Conservation (phyloP, 2,888 invertebrate genomes). For the Colletes collaris region DNA sequence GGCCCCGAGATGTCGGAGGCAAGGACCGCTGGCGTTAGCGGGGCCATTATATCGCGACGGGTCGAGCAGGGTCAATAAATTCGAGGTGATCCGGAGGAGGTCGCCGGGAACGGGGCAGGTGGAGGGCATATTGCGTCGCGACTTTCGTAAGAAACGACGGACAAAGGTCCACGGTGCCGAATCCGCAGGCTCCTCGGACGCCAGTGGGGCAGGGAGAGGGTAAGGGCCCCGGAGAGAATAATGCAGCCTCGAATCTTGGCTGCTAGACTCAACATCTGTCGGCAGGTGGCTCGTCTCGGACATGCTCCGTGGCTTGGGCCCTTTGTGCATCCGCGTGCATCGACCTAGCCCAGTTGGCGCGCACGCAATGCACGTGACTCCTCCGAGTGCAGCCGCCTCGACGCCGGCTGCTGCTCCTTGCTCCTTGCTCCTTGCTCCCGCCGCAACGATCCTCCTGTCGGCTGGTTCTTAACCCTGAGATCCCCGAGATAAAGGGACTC, state of each 20-base stretch:
- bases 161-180: constrained; percentile 61
- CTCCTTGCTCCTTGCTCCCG: constrained; percentile 35
- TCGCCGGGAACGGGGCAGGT: constrained; percentile 55
- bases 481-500: constrained; percentile 49
- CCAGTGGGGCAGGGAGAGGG: constrained; percentile 10
- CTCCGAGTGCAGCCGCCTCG: constrained; percentile 59
- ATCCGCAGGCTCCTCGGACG: constrained; percentile 43
- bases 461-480: constrained; percentile 64
- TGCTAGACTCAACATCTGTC: constrained; percentile 79
- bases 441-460: constrained; percentile 57
- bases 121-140: constrained; percentile 59
- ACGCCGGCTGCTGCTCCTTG: constrained; percentile 42
- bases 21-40: background rate
- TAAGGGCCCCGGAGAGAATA: constrained; percentile 55
- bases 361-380: constrained; percentile 71
- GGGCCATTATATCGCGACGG: constrained; percentile 20
- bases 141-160: constrained; percentile 49
- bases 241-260: constrained; percentile 65
- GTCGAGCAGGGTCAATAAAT: constrained; percentile 45
- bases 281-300: constrained; percentile 78
- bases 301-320: constrained; percentile 67
- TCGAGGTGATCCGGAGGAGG: constrained; percentile 50
- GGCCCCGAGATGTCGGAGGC: background rate
- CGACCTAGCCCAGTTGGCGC: constrained; percentile 68
- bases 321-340: constrained; percentile 74